A percentile compares a stretch with the other conserved stretches of the same genome.
These are phyloP conservation scores for Scelioninae gen. 2 DNA, from an alignment of 2,888 invertebrate genomes.

Conservation along the genomic window DNA sequence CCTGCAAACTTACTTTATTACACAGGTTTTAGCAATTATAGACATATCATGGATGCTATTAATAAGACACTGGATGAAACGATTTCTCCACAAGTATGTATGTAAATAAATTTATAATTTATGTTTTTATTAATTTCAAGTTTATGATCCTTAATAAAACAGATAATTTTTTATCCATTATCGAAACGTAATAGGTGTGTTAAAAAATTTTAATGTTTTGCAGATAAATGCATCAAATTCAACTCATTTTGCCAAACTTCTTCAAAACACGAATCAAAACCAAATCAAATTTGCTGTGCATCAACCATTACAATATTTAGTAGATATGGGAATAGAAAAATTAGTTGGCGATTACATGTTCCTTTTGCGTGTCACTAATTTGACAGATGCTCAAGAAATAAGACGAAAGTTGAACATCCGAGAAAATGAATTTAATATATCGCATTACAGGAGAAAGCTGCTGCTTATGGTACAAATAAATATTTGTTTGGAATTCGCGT, in stretches of 20 bases:
- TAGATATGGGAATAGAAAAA: constrained; percentile 70
- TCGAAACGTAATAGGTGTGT: neutral
- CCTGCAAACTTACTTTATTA: neutral
- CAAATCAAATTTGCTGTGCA: constrained; percentile 61
- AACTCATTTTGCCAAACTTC: constrained; percentile 44
- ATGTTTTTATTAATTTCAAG: no score
- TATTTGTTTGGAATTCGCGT: constrained; percentile 68
- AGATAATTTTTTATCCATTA: no score
- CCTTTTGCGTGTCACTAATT: constrained; percentile 63
- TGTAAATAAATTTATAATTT: neutral
- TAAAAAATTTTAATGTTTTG: constrained; percentile 10
- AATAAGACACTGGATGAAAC: constrained; percentile 41
- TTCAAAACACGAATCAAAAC: constrained; percentile 28
- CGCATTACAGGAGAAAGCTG: constrained; percentile 50
- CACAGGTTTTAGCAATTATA: constrained; percentile 39
- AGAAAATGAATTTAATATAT: constrained; percentile 62
- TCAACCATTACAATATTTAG: constrained; percentile 67
- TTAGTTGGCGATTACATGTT: constrained; percentile 67
- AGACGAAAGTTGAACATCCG: constrained; percentile 62
- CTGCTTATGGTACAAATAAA: constrained; percentile 67
- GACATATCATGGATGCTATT: constrained; percentile 39
- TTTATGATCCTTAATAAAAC: no score
- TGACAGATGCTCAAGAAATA: constrained; percentile 63
- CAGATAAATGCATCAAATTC: constrained; percentile 50
- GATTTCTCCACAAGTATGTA: constrained; percentile 15